Evolutionary conservation across 2,113 vertebrate genomes (phyloP), one percentile per base, ranked within the genome.

Genomic region (Ceyx margarethae): DNA sequence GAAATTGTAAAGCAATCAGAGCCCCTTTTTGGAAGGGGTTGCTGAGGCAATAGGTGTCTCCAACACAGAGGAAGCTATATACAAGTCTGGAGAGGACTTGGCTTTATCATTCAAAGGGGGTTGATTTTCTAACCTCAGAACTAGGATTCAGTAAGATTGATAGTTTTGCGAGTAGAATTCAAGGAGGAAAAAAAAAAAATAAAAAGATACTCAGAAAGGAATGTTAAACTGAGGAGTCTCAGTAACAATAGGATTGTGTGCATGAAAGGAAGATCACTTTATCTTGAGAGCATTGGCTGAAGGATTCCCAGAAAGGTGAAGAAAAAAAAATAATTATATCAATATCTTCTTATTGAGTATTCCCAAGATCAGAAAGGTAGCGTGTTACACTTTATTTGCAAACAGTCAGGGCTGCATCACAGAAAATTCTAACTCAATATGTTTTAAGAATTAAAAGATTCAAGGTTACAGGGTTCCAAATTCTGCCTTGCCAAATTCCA

Each of bases 401-500:
- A 89, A 58, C 50, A 87, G 43, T 15, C 35, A 61, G 18, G 48
- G 10, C 10, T 72, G 26, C 19, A 73, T 81, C 37, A 22, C 77
- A 81, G 37, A 90, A 87, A 74, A 54, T 56, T 17, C 26, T 33
- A 68, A 78, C 23, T 82, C 25, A 69, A 57, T 54, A 40, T 91
- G 58, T 42, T 89, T 89, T 73, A 89, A 89, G 29, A 87, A 79
- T 69, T 91, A 80, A 82, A 95, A 87, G 18, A 25, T 42, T 37
- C 37, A 37, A 37, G 37, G 2, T 46, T 79, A 42, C 33, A 76
- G 56, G 13, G 35, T 82, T 71, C 50, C 67, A 87, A 60, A 61
- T n/a, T 57, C 90, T 87, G 48, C 20, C 29, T 90, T 43, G 46
- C 87, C 81, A 92, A 91, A 89, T 87, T 89, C 64, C 60, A 79